A percentile compares a stretch with the other conserved stretches of the same genome.
Conservation (phyloP, 2,888 invertebrate species). For the Netelia inedita region DNA sequence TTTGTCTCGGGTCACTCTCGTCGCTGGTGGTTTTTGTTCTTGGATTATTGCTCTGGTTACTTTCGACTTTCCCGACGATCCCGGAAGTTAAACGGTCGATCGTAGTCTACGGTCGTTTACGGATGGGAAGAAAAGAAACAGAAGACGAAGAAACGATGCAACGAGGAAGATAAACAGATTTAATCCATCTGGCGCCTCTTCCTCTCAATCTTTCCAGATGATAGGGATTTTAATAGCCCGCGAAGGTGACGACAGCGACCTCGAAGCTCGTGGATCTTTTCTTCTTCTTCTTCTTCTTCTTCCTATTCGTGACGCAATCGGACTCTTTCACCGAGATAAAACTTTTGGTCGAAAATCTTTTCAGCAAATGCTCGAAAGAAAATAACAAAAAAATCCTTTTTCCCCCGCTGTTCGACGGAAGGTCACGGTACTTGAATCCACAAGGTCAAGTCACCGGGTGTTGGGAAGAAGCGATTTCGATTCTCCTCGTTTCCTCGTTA, state of each 20-base stretch:
- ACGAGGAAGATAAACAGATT: neutral
- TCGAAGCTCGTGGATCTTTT: neutral
- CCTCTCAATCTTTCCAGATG: neutral
- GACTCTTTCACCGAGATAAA: no score
- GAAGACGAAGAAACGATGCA: neutral
- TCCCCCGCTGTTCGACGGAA: neutral
- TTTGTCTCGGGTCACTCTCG: no score
- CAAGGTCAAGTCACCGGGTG: slow-evolving; percentile 25
- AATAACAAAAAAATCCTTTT: slow-evolving; percentile 1
- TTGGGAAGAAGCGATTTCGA: neutral
- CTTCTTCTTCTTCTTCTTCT: neutral
- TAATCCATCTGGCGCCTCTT: neutral
- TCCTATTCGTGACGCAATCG: neutral
- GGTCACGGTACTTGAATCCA: neutral
- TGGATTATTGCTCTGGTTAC: no score
- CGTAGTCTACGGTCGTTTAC: neutral
- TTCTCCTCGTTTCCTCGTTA: slow-evolving; percentile 7
- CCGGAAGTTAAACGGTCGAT: neutral
- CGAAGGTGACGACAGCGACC: neutral
- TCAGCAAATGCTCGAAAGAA: neutral
- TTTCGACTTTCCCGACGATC: neutral
- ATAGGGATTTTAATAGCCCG: neutral
- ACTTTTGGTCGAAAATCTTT: neutral
- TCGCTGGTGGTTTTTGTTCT: no score
- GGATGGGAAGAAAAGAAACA: neutral